phyloP scores from a whole-genome alignment of 2,797 vertebrate species.

The Huso huso region DNA sequence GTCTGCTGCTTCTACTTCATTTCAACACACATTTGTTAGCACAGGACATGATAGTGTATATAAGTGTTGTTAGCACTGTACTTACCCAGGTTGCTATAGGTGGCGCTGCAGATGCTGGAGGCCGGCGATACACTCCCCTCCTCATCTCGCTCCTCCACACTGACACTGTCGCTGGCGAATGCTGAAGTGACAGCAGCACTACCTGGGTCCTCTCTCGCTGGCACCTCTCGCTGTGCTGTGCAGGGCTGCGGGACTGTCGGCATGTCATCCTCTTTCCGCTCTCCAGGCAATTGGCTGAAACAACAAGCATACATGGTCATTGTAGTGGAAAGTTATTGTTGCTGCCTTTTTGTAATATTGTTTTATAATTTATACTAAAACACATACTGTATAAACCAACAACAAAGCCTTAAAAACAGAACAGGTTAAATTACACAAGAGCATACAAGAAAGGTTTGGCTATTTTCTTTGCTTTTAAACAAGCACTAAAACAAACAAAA shows the following conservation, averaged over 20 bases:
- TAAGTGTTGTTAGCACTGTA: background rate
- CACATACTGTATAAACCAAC: no score
- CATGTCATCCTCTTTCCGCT: constrained; percentile 49
- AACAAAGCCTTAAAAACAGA: no score
- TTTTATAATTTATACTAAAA: no score
- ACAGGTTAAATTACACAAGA: no score
- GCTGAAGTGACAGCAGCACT: constrained; percentile 34
- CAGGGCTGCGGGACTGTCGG: constrained; percentile 30
- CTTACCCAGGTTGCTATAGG: constrained; percentile 92
- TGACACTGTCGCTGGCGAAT: constrained; percentile 40
- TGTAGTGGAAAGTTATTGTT: no score
- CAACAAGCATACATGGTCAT: constrained; percentile 7
- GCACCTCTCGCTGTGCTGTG: constrained; percentile 39
- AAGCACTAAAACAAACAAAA: no score
- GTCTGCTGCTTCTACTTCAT: no score
- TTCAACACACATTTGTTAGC: background rate
- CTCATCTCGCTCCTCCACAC: constrained; percentile 59
- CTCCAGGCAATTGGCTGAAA: constrained; percentile 70
- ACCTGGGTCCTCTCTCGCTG: constrained; percentile 43
- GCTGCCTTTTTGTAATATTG: no score
- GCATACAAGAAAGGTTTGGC: no score
- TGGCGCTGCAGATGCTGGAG: constrained; percentile 77
- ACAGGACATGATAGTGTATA: background rate
- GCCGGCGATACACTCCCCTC: constrained; percentile 66
- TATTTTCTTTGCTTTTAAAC: no score